These are phyloP conservation scores for Clarias macrocephalus DNA, from an alignment of 2,113 vertebrate genomes.

Conservation along the genomic window DNA sequence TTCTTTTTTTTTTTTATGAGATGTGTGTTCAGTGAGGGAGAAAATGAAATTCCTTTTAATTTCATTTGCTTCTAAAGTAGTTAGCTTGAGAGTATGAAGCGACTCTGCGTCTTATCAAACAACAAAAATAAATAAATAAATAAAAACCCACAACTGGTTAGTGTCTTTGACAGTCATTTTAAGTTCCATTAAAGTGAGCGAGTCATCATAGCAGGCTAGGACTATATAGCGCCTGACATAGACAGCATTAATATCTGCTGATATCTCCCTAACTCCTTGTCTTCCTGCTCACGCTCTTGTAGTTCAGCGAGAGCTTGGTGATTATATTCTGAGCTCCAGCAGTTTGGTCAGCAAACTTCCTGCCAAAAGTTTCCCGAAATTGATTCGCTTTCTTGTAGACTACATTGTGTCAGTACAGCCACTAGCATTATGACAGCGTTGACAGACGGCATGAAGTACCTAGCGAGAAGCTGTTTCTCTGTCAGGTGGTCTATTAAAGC, in stretches of 20 bases:
- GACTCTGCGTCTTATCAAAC: neutral
- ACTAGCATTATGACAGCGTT: conserved; percentile 30
- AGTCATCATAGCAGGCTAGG: neutral
- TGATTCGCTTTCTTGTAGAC: conserved; percentile 20
- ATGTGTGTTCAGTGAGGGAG: conserved; percentile 12
- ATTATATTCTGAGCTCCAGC: conserved; percentile 20
- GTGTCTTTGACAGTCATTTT: conserved; percentile 17
- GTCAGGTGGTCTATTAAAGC: conserved; percentile 23
- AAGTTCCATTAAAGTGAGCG: neutral
- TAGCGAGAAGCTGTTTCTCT: conserved; percentile 2
- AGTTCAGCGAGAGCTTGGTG: conserved; percentile 13
- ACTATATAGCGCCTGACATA: neutral
- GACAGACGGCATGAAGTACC: conserved; percentile 36
- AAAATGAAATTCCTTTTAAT: conserved; percentile 28
- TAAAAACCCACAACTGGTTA: neutral
- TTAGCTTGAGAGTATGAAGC: conserved; percentile 3
- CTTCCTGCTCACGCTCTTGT: neutral
- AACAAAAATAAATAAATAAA: neutral
- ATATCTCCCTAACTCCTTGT: neutral
- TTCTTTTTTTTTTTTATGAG: neutral
- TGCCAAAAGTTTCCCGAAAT: neutral
- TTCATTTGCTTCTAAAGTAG: conserved; percentile 10
- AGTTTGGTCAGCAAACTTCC: conserved; percentile 26
- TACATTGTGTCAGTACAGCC: conserved; percentile 18
- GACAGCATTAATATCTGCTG: neutral